Evolutionary conservation across 2,797 vertebrate genomes (phyloP).

Genomic region (Alectoris magna): DNA sequence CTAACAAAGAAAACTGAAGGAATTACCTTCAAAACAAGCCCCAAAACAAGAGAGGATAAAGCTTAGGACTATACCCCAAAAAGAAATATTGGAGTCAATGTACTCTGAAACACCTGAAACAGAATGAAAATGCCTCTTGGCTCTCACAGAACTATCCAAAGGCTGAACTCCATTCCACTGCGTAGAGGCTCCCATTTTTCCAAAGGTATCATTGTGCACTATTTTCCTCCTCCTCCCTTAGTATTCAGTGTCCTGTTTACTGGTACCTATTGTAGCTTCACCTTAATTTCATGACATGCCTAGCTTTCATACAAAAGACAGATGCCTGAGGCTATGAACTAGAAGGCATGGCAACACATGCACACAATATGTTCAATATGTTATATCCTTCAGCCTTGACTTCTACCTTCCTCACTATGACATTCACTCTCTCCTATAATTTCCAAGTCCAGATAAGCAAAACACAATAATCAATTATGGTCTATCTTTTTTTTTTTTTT

Average conservation of each 20-base stretch:
- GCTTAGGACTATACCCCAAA: neutral
- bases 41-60: neutral
- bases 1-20: neutral
- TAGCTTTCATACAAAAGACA: neutral
- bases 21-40: neutral
- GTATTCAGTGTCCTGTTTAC: neutral
- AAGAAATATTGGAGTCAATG: neutral
- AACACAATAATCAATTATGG: slow-evolving; percentile 72
- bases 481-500: slow-evolving; percentile 54
- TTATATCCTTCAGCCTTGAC: slow-evolving; percentile 19
- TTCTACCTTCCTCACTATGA: neutral
- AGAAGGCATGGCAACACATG: neutral
- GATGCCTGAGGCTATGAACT: neutral
- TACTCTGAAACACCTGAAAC: neutral
- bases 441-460: slow-evolving; percentile 71
- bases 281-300: neutral
- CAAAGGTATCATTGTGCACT: neutral
- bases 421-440: slow-evolving; percentile 47
- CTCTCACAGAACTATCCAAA: neutral
- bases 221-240: neutral
- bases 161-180: neutral
- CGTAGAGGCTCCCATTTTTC: neutral
- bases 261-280: neutral
- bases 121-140: neutral
- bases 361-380: neutral